Conservation (phyloP, 2,888 invertebrate genomes). For the Zonitis immaculata region DNA sequence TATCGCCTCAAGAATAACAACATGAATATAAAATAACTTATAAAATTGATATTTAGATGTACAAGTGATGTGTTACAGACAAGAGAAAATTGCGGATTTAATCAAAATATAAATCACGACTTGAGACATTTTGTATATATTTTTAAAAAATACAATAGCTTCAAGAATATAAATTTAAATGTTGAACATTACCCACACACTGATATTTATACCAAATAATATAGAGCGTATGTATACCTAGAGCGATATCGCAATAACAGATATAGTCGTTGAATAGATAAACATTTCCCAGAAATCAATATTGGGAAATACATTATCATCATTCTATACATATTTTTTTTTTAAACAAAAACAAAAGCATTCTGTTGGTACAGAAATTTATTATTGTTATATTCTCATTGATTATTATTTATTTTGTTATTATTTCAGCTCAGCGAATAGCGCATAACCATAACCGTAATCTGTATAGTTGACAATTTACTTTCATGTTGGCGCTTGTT, state of each 20-base stretch:
- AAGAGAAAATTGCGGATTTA: no score
- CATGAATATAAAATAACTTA: no score
- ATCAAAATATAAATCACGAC: constrained; percentile 13
- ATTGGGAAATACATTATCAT: constrained; percentile 8
- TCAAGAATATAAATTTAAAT: constrained; percentile 19
- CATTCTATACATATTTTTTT: no score
- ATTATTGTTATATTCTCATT: background rate
- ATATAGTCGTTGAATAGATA: constrained; percentile 7
- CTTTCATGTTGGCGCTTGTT: background rate
- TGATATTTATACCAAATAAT: constrained; percentile 18
- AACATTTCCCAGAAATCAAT: constrained; percentile 8
- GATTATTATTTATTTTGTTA: no score
- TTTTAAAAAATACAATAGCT: constrained; percentile 20
- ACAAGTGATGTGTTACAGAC: no score
- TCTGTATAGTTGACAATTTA: no score
- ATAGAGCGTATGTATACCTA: constrained; percentile 17
- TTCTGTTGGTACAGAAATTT: background rate
- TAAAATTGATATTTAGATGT: no score
- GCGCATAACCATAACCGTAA: no score
- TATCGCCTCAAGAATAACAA: no score
- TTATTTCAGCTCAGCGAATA: no score
- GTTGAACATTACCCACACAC: constrained; percentile 13
- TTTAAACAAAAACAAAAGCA: no score
- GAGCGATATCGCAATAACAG: no score
- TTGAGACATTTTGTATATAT: constrained; percentile 9